phyloP scores from a whole-genome alignment of 2,113 vertebrate species.

The Caranx melampygus region DNA sequence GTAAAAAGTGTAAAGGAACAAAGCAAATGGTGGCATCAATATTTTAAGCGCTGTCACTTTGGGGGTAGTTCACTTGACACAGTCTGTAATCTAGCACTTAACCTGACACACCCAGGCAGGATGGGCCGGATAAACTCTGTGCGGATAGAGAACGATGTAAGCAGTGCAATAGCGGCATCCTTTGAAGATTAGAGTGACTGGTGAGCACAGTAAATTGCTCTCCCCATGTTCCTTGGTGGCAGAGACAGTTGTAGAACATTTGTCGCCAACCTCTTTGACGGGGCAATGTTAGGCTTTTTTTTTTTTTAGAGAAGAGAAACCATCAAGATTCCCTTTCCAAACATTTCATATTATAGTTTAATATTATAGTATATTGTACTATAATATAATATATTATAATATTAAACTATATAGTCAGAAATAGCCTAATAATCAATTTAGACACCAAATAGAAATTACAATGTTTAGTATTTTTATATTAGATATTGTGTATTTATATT shows the following conservation, averaged over 20 bases:
- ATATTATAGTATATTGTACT: too few species aligned
- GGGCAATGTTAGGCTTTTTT: constrained; percentile 38
- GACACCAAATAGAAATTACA: neutral
- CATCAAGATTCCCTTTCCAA: constrained; percentile 5
- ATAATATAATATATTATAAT: too few species aligned
- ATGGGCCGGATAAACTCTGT: constrained; percentile 34
- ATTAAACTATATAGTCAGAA: too few species aligned
- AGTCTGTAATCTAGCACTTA: constrained; percentile 61
- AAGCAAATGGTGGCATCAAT: constrained; percentile 46
- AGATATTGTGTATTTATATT: too few species aligned
- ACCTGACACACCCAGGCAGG: constrained; percentile 54
- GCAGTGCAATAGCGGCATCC: constrained; percentile 51
- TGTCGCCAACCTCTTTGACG: constrained; percentile 52
- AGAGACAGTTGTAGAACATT: constrained; percentile 60
- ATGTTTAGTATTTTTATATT: too few species aligned
- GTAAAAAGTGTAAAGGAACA: constrained; percentile 22
- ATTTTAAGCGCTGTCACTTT: constrained; percentile 44
- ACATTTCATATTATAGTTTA: neutral
- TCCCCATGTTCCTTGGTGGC: constrained; percentile 45
- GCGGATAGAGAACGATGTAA: constrained; percentile 36
- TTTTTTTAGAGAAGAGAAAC: neutral
- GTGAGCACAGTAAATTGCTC: constrained; percentile 65
- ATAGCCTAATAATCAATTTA: neutral
- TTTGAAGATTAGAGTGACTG: constrained; percentile 75
- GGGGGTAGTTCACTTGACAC: constrained; percentile 31